Percentiles rank a stretch among this genome's conserved stretches.
Conservation (phyloP, 2,888 invertebrate species). For the Meloe dianella region DNA sequence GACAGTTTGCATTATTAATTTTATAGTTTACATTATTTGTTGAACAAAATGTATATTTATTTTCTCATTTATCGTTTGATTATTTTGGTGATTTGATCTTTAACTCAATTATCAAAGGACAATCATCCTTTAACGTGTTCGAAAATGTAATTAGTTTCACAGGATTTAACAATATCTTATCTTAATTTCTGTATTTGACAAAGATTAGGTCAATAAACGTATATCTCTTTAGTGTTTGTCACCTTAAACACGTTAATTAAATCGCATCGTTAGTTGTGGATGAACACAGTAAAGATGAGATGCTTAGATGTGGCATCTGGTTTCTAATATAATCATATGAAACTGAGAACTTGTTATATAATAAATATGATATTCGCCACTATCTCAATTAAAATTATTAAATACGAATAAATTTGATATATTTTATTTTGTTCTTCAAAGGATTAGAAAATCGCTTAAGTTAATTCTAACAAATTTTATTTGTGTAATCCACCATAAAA, state of each 20-base stretch:
- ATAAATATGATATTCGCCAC: not conserved
- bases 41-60: not conserved
- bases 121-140: not conserved
- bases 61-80: not conserved
- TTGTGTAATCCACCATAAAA: not conserved
- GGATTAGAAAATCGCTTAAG: not conserved
- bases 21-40: not conserved
- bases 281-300: not conserved
- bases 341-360: slow-evolving; percentile 2
- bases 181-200: slow-evolving; percentile 6
- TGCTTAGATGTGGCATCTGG: not conserved
- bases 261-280: slow-evolving; percentile 3
- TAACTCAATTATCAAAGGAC: not conserved
- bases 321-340: not conserved
- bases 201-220: slow-evolving; percentile 3
- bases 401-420: too few species aligned
- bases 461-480: not conserved
- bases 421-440: not conserved
- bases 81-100: not conserved
- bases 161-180: not conserved
- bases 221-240: not conserved
- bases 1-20: not conserved
- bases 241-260: slow-evolving; percentile 9
- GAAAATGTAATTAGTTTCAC: not conserved
- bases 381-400: not conserved